These are phyloP conservation scores for Oryzias celebensis DNA, from an alignment of 2,113 vertebrate species.

Conservation along the genomic window DNA sequence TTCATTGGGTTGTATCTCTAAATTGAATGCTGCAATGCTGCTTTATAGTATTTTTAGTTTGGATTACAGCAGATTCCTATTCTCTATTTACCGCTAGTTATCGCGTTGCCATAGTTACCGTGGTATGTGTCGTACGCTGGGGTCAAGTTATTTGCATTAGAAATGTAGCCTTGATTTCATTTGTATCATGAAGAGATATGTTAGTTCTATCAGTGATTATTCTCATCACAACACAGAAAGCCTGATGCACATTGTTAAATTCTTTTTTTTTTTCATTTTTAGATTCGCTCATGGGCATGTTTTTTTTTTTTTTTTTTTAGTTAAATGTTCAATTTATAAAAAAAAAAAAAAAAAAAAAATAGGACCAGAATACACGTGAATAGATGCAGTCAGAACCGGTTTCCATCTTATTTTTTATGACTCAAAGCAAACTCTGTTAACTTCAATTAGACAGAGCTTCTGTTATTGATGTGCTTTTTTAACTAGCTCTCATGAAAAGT, in stretches of 20 bases:
- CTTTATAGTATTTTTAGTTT: conserved; percentile 13
- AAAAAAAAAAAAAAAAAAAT: no score
- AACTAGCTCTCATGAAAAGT: background rate
- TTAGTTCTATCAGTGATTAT: conserved; percentile 2
- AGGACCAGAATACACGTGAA: no score
- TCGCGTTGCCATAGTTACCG: conserved; percentile 35
- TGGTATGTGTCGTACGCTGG: conserved; percentile 5
- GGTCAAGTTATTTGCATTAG: conserved; percentile 32
- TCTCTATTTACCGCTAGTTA: conserved; percentile 7
- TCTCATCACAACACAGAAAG: background rate
- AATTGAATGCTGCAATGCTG: conserved; percentile 2
- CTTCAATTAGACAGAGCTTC: background rate
- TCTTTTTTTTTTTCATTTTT: no score
- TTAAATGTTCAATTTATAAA: no score
- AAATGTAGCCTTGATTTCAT: conserved; percentile 16
- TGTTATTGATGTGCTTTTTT: background rate
- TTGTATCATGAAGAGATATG: conserved; percentile 2
- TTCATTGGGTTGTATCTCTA: conserved; percentile 18
- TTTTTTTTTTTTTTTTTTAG: no score
- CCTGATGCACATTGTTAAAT: background rate
- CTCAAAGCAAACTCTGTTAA: background rate
- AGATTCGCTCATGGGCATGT: no score
- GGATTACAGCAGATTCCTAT: conserved; percentile 2
- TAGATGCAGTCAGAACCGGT: no score
- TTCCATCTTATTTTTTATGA: no score